Evolutionary conservation across 2,888 invertebrate genomes (phyloP), one percentile per base, ranked within the genome.

Genomic region (Bimastos eiseni): DNA sequence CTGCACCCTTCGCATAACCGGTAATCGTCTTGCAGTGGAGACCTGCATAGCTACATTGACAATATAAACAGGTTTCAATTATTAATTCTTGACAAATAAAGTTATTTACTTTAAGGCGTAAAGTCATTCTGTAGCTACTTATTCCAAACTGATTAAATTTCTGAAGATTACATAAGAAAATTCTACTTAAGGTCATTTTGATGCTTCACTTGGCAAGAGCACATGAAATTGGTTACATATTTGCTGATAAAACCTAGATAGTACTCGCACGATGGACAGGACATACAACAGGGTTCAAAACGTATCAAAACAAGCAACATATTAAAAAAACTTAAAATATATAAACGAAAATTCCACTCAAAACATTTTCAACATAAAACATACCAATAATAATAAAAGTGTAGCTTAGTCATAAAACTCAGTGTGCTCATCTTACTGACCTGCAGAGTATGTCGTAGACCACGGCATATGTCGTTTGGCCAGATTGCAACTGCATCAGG

Each of bases 371-470:
- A 0, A n/a, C 70, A 70, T 15, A 70, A 11, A n/a, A 17, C 70
- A 70, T n/a, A n/a, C n/a, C 5, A 70, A n/a, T 30, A n/a, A 70
- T 3, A 3, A 17, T 6, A n/a, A 70, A 70, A 70, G 8, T 70
- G 13, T n/a, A 49, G 24, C 3, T 24, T 49, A 49, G 24, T 21
- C 21, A 24, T 49, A 1, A 70, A 70, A 70, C 70, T 70, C 4
- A n/a, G 3, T 70, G 70, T 17, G n/a, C n/a, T 17, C 11, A 8
- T n/a, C n/a, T n/a, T 37, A 36, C 89, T 17, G 92, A 95, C 95
- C 94, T 95, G 95, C 95, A 95, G 93, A 95, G 94, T 13, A 94
- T 95, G 91, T 95, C 94, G 92, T 94, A 95, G 86, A 95, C 94
- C 93, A 95, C 94, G 44, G 95, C 95, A 91, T 95, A 95, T 37